Conservation (phyloP, 2,113 vertebrate species). For the Dicaeum eximium region DNA sequence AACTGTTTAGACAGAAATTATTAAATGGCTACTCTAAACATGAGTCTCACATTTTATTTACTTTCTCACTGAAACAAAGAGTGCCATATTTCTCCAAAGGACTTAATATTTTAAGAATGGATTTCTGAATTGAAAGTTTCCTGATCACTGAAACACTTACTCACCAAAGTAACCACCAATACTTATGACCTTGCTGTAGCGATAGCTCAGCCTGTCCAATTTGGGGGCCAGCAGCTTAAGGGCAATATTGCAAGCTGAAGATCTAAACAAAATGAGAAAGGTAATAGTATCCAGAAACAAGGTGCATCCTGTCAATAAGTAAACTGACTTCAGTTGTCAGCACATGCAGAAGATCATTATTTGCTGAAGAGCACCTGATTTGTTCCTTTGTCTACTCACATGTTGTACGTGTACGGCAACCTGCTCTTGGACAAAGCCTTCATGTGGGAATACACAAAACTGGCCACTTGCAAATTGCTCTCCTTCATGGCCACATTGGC, state of each 20-base stretch:
- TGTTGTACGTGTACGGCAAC: conserved; percentile 38
- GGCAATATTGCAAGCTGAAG: conserved; percentile 78
- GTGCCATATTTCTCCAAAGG: not conserved
- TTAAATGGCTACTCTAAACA: not conserved
- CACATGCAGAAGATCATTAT: not conserved
- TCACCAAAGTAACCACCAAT: conserved; percentile 72
- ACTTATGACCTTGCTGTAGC: conserved; percentile 76
- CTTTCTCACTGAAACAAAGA: not conserved
- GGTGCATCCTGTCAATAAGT: not conserved
- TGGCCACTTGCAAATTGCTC: conserved; percentile 77
- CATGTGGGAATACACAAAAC: conserved; percentile 82
- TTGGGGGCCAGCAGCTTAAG: conserved; percentile 76
- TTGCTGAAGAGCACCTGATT: not conserved
- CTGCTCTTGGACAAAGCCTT: conserved; percentile 77
- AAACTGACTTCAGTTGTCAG: not conserved
- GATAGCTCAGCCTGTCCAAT: conserved; percentile 69
- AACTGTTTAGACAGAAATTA: not conserved
- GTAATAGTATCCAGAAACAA: not conserved
- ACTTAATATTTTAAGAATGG: not conserved
- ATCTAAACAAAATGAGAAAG: conserved; percentile 65
- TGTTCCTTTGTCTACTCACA: conserved; percentile 71
- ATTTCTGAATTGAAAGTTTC: not conserved
- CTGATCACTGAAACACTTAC: not conserved
- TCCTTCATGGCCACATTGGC: conserved; percentile 75
- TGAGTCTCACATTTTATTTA: not conserved